phyloP scores from a whole-genome alignment of 2,113 vertebrate species.

The Kobus ellipsiprymnus region DNA sequence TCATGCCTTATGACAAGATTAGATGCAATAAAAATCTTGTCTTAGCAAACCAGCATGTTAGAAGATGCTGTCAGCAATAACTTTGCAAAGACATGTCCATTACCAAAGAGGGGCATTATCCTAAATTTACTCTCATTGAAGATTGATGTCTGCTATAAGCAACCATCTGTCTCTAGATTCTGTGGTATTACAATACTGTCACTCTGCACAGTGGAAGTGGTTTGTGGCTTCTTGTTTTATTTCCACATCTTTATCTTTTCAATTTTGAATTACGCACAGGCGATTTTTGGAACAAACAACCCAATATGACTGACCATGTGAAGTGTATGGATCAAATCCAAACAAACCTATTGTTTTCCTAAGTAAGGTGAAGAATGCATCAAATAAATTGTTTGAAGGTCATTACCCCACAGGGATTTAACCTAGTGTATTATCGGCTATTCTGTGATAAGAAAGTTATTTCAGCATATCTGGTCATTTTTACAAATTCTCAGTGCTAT shows the following conservation, averaged over 20 bases:
- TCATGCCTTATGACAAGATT: conserved; percentile 66
- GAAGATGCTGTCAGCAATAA: conserved; percentile 75
- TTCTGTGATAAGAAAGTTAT: conserved; percentile 31
- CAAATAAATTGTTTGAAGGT: neutral
- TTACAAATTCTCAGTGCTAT: neutral
- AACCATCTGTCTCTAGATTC: conserved; percentile 77
- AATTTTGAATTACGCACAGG: neutral
- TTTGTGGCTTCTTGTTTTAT: conserved; percentile 47
- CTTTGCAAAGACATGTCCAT: conserved; percentile 69
- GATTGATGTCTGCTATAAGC: conserved; percentile 82
- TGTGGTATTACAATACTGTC: conserved; percentile 71
- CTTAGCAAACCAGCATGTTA: conserved; percentile 74
- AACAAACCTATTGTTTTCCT: neutral
- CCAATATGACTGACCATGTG: neutral
- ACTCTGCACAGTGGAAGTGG: conserved; percentile 39
- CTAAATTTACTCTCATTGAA: conserved; percentile 79
- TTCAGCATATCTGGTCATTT: conserved; percentile 31
- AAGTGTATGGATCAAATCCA: neutral
- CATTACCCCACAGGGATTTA: neutral
- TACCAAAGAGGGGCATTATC: conserved; percentile 79
- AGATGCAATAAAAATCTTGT: conserved; percentile 74
- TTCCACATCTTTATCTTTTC: neutral
- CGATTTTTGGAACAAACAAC: neutral
- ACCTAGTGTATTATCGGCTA: neutral
- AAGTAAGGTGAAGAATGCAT: neutral